phyloP scores from a whole-genome alignment of 2,888 invertebrate genomes.

The Tiliacea citrago region DNA sequence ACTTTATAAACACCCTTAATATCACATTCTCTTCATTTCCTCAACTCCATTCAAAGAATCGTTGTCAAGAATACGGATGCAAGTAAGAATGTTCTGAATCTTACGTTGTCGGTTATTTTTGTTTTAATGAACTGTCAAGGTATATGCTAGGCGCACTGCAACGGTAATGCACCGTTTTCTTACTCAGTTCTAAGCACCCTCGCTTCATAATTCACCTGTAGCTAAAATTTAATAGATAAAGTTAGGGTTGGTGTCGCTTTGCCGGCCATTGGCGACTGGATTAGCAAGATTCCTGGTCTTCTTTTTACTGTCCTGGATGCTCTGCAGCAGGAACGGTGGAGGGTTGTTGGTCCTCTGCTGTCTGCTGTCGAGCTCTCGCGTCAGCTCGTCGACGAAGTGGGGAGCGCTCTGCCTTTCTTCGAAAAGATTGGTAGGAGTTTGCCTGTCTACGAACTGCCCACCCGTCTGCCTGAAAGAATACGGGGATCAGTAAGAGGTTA shows the following conservation, averaged over 20 bases:
- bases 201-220: neutral
- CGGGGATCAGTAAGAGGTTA: slow-evolving; percentile 43
- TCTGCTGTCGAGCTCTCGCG: slow-evolving; percentile 80
- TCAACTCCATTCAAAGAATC: neutral
- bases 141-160: slow-evolving; percentile 12
- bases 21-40: no score
- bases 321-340: slow-evolving; percentile 86
- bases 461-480: slow-evolving; percentile 87
- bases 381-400: slow-evolving; percentile 84
- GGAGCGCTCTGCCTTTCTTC: slow-evolving; percentile 41
- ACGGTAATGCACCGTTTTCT: slow-evolving; percentile 11
- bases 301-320: slow-evolving; percentile 84
- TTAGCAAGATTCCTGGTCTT: slow-evolving; percentile 76
- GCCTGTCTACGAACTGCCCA: slow-evolving; percentile 86
- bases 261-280: slow-evolving; percentile 76
- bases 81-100: neutral
- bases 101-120: neutral
- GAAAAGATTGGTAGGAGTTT: slow-evolving; percentile 12
- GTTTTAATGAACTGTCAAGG: slow-evolving; percentile 5
- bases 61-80: neutral
- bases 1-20: neutral
- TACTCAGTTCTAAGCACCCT: slow-evolving; percentile 19
- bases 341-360: slow-evolving; percentile 74
- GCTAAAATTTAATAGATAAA: slow-evolving; percentile 80
- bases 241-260: slow-evolving; percentile 86